Evolutionary conservation across 2,797 vertebrate species (phyloP).

Genomic region (Protosalanx chinensis): DNA sequence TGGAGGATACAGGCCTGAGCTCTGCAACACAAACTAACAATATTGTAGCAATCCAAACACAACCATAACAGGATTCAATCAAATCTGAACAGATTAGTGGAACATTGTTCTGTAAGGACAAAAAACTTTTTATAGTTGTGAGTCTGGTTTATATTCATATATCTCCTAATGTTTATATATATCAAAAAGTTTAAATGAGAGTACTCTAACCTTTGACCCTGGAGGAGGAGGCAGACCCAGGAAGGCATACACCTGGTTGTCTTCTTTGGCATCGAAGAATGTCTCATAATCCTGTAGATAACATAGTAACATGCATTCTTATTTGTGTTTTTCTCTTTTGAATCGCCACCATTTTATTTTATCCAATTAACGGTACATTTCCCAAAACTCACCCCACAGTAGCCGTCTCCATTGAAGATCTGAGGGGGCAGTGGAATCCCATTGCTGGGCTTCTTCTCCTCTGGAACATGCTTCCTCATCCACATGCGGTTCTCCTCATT

Average conservation of each 20-base stretch:
- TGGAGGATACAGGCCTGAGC: constrained; percentile 6
- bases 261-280: constrained; percentile 97
- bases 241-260: constrained; percentile 89
- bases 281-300: constrained; percentile 90
- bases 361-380: neutral
- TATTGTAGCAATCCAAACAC: neutral
- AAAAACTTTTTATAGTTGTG: neutral
- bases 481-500: constrained; percentile 93
- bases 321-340: neutral
- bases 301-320: neutral
- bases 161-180: too few relatives aligned
- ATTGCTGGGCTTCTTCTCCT: constrained; percentile 90
- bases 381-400: constrained; percentile 83
- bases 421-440: constrained; percentile 97
- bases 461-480: constrained; percentile 97
- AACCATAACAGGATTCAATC: neutral
- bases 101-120: neutral
- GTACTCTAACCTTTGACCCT: constrained; percentile 84
- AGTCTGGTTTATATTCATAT: neutral
- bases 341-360: neutral
- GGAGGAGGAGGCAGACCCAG: constrained; percentile 89
- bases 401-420: constrained; percentile 94
- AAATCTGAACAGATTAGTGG: neutral
- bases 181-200: constrained; percentile 4
- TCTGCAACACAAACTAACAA: constrained; percentile 6